Evolutionary conservation across 1,140 invertebrate genomes (phyloP), one percentile per base, ranked within the genome.

Genomic region (Triops cancriformis): DNA sequence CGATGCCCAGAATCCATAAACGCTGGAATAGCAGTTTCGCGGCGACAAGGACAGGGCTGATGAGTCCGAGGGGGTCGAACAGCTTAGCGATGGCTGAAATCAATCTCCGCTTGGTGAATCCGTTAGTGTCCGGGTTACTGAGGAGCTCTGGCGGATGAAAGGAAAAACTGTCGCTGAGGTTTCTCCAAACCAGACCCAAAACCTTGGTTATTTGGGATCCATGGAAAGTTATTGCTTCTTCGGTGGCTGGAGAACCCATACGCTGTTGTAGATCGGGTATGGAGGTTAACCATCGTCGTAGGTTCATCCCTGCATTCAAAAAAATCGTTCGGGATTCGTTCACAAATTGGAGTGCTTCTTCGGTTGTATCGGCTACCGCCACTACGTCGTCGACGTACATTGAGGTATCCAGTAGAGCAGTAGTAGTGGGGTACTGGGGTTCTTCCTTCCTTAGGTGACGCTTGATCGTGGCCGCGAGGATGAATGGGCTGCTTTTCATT

Each of bases 401-500:
- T 37, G 79, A 78, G 9, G 74, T 79, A 3, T 42, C 42, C 6
- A 82, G 28, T 45, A 79, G 78, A 26, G 80, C 26, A 37, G 80
- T 74, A 7, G 37, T 73, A 26, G 42, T 51, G 26, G 73, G n/a
- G 1, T 76, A 26, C 14, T 77, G 27, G 1, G 28, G n/a, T 14
- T 28, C 23, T 6, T 72, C 72, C 14, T 75, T 37, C 26, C 9
- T 12, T 12, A 80, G 64, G 45, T 80, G 79, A 23, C 14, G 75
- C 45, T 76, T 43, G 1, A 80, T 18, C 1, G 82, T 80, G 0
- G 83, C 82, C 5, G 79, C 80, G 37, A 85, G 77, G 14, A 84
- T 77, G 79, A 85, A 84, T 0, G 82, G 84, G 72, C 82, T 84
- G 79, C 74, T 23, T 80, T 82, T 79, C 82, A 85, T 18, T 81